A percentile compares a stretch with the other conserved stretches of the same genome.
These are phyloP conservation scores for Catocala sponsa DNA, from an alignment of 2,888 invertebrate genomes.

Conservation along the genomic window DNA sequence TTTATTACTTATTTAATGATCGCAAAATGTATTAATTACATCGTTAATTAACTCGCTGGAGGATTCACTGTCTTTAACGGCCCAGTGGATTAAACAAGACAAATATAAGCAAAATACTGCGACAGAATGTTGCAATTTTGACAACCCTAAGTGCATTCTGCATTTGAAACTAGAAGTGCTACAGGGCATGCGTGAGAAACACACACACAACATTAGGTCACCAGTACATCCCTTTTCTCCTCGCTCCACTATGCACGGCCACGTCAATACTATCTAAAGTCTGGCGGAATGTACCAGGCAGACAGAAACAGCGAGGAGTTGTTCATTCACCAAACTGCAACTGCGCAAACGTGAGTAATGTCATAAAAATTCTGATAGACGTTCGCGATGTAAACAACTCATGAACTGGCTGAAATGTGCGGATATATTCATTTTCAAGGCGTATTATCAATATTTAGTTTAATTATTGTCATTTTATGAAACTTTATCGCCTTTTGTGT, in stretches of 20 bases:
- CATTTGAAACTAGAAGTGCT: neutral
- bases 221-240: neutral
- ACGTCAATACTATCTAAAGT: constrained; percentile 10
- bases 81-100: no score
- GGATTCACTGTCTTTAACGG: no score
- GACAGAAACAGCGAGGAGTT: constrained; percentile 6
- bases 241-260: constrained; percentile 3
- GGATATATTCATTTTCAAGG: no score
- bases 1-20: no score
- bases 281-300: constrained; percentile 19
- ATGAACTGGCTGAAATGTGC: no score
- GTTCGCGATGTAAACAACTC: constrained; percentile 6
- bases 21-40: no score
- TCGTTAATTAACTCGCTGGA: no score
- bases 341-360: constrained; percentile 25
- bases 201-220: constrained; percentile 2
- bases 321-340: constrained; percentile 8
- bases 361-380: constrained; percentile 17
- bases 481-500: no score
- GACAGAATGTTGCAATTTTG: neutral
- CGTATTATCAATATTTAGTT: neutral
- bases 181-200: constrained; percentile 23
- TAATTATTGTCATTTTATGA: neutral
- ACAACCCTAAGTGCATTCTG: constrained; percentile 13
- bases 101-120: neutral